phyloP scores from a whole-genome alignment of 2,113 vertebrate species.

The Bubo blakistoni region DNA sequence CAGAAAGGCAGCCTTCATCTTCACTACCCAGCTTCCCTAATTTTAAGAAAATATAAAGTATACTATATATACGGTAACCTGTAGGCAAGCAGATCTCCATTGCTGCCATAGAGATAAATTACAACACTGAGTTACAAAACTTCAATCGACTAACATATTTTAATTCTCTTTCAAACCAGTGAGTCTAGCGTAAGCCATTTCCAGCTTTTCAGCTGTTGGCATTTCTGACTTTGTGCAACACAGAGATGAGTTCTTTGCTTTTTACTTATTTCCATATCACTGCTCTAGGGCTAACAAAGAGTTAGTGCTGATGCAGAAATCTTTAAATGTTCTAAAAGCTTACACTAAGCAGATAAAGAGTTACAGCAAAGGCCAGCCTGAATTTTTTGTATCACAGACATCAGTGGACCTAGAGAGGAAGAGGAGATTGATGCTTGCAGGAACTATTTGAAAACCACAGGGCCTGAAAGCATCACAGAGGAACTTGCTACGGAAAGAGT shows the following conservation, averaged over 20 bases:
- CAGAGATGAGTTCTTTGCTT: background rate
- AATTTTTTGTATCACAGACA: background rate
- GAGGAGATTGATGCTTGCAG: background rate
- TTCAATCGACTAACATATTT: fast-evolving
- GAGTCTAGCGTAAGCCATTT: background rate
- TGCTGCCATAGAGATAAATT: background rate
- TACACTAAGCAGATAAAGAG: background rate
- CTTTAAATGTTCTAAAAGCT: background rate
- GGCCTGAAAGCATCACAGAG: background rate
- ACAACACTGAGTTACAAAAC: background rate
- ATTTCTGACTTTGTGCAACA: background rate
- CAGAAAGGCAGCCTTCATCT: background rate
- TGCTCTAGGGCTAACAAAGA: background rate
- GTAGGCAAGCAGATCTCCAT: background rate
- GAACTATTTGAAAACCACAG: background rate
- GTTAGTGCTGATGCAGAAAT: background rate
- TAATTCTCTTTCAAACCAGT: background rate
- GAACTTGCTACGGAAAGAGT: background rate
- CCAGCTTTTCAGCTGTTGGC: background rate
- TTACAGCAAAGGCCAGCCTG: background rate
- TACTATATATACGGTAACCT: background rate
- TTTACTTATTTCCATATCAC: background rate
- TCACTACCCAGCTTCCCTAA: background rate
- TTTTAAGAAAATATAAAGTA: background rate
- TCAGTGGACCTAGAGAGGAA: background rate